Conservation (phyloP, 1,140 invertebrate genomes). For the Lepidurus apus region DNA sequence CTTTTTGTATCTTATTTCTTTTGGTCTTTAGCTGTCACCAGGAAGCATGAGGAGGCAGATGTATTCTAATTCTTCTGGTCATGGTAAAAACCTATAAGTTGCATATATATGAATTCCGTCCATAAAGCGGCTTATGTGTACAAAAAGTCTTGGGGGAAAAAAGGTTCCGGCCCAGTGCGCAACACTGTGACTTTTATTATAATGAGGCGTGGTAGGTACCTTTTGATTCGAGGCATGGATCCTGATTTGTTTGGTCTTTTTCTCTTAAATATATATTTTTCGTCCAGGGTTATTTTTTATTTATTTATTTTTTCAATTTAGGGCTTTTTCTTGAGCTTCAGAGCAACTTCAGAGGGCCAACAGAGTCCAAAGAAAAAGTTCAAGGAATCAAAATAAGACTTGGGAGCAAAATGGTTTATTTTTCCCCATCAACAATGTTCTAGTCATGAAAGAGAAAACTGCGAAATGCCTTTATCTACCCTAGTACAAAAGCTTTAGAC, state of each 20-base stretch:
- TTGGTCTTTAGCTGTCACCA: neutral
- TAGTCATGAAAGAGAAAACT: neutral
- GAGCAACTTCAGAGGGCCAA: neutral
- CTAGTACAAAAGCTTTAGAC: neutral
- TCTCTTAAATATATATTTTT: neutral
- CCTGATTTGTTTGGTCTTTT: slow-evolving; percentile 3
- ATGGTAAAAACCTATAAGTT: slow-evolving; percentile 16
- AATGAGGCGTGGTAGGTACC: neutral
- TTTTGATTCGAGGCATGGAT: neutral
- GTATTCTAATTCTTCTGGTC: neutral
- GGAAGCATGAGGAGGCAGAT: slow-evolving; percentile 14
- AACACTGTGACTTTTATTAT: slow-evolving; percentile 1
- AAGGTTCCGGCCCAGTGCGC: slow-evolving; percentile 4
- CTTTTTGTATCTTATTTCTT: neutral
- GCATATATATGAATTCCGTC: neutral
- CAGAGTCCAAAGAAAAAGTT: neutral
- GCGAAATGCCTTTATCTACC: neutral
- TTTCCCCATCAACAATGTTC: neutral
- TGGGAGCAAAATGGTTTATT: neutral
- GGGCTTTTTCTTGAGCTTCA: neutral
- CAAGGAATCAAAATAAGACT: too few relatives aligned
- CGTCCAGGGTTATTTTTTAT: neutral
- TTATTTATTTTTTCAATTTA: neutral
- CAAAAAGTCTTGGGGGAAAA: neutral
- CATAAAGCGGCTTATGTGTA: slow-evolving; percentile 4